These are phyloP conservation scores for Pterois miles DNA, from an alignment of 2,797 vertebrate genomes.

Conservation along the genomic window DNA sequence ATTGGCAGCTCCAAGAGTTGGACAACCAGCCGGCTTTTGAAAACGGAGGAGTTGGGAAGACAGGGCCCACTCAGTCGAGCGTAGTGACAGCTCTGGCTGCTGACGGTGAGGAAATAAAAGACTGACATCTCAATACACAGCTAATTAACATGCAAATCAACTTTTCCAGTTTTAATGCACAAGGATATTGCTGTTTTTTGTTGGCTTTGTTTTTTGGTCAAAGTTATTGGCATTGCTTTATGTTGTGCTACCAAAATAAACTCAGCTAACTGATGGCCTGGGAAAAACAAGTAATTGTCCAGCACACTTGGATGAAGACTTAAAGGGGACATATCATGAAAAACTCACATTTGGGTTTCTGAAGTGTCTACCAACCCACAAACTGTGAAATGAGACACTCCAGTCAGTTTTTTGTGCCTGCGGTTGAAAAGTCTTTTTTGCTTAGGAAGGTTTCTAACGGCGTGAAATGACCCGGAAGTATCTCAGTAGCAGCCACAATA, in stretches of 20 bases:
- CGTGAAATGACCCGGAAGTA: too few species aligned
- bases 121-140: conserved; percentile 30
- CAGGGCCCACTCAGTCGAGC: conserved; percentile 90
- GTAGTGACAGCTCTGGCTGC: conserved; percentile 89
- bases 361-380: neutral
- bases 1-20: conserved; percentile 98
- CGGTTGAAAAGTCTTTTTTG: too few species aligned
- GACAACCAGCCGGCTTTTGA: conserved; percentile 95
- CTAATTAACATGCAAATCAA: conserved; percentile 1
- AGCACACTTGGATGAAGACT: too few species aligned
- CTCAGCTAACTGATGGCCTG: neutral
- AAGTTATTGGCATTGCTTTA: neutral
- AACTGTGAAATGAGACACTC: neutral
- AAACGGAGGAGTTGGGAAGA: conserved; percentile 92
- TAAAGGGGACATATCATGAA: too few species aligned
- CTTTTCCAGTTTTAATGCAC: neutral
- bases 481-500: too few species aligned
- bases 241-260: neutral
- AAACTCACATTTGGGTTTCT: neutral
- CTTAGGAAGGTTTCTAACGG: too few species aligned
- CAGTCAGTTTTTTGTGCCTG: neutral
- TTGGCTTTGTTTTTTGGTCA: conserved; percentile 3
- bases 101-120: conserved; percentile 87
- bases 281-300: neutral
- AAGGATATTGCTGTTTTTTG: conserved; percentile 3